Percentiles rank a stretch among this genome's conserved stretches.
Evolutionary conservation across 2,797 vertebrate genomes (phyloP).

Genomic region (Catharus ustulatus): DNA sequence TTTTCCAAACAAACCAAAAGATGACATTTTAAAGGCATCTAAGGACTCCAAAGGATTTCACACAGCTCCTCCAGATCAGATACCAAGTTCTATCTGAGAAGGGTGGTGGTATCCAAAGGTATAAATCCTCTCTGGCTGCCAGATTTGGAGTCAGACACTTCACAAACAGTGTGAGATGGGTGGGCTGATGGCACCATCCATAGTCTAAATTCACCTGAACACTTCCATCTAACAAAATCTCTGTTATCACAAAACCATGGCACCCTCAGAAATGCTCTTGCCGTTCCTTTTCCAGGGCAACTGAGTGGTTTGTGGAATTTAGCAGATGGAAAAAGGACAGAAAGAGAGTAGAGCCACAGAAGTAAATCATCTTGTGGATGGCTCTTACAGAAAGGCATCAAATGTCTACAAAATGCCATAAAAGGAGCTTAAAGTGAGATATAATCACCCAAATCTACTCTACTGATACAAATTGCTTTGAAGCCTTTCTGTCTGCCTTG

Average conservation of each 20-base stretch:
- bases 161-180: rapidly evolving
- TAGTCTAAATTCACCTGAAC: not conserved
- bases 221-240: not conserved
- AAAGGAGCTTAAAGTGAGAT: not conserved
- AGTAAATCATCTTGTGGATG: not conserved
- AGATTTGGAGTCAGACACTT: not conserved
- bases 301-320: not conserved
- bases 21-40: not conserved
- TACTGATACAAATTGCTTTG: rapidly evolving
- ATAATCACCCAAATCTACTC: not conserved
- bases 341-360: not conserved
- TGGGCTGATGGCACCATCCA: not conserved
- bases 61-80: not conserved
- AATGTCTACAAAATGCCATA: not conserved
- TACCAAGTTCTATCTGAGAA: not conserved
- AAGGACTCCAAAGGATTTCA: not conserved
- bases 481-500: not conserved
- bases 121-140: not conserved
- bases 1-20: not conserved
- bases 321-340: not conserved
- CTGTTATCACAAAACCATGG: not conserved
- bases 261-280: not conserved
- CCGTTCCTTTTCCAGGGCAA: not conserved
- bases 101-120: not conserved
- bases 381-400: not conserved